These are phyloP conservation scores for Idaea dimidiata DNA, from an alignment of 2,888 invertebrate species.

Conservation along the genomic window DNA sequence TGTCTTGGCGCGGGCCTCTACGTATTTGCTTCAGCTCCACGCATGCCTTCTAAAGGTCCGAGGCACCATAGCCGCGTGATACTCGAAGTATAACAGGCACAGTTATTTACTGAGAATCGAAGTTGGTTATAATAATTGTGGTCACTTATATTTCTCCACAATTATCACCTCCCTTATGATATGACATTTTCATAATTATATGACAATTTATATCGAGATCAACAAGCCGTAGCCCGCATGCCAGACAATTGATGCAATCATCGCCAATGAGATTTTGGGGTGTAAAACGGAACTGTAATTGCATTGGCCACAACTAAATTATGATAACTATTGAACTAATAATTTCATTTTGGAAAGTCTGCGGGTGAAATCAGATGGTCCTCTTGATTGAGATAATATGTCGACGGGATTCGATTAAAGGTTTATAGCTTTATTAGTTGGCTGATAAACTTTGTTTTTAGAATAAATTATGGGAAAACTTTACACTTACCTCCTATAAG, in stretches of 20 bases:
- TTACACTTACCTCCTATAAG: too few species aligned
- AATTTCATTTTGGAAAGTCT: conserved; percentile 59
- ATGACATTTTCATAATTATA: conserved; percentile 60
- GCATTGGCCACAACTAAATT: conserved; percentile 76
- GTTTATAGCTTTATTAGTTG: neutral
- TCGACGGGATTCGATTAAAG: conserved; percentile 9
- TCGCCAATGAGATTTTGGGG: conserved; percentile 76
- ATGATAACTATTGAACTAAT: conserved; percentile 74
- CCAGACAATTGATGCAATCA: conserved; percentile 79
- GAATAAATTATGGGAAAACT: too few species aligned
- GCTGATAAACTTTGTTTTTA: neutral
- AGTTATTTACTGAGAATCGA: neutral
- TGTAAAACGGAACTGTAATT: conserved; percentile 72
- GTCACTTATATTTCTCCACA: conserved; percentile 5
- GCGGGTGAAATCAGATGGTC: conserved; percentile 55
- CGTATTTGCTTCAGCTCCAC: too few species aligned
- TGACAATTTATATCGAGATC: conserved; percentile 69
- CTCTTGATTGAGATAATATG: conserved; percentile 32
- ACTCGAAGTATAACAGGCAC: too few species aligned
- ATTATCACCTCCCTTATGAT: conserved; percentile 46
- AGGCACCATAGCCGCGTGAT: too few species aligned
- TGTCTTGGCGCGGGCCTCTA: too few species aligned
- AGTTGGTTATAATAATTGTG: conserved; percentile 1
- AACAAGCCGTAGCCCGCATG: conserved; percentile 77
- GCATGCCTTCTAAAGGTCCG: too few species aligned